Evolutionary conservation across 2,888 invertebrate genomes (phyloP).

Genomic region (Pterostichus niger): DNA sequence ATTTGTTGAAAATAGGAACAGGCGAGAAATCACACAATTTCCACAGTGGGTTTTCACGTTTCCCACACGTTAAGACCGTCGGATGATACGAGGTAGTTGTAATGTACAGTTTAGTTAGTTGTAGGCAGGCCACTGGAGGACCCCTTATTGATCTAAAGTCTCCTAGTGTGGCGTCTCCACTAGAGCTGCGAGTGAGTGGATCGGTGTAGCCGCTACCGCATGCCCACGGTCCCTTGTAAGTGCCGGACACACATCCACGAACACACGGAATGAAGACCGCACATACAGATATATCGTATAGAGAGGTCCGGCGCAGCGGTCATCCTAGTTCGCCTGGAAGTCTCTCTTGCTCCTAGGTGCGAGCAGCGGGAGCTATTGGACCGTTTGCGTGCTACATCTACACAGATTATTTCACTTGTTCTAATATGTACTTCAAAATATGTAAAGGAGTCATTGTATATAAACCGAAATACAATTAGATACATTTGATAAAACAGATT

Average conservation of each 20-base stretch:
- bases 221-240: conserved; percentile 46
- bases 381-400: background rate
- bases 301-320: background rate
- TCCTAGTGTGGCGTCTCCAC: conserved; percentile 20
- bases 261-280: conserved; percentile 31
- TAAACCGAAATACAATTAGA: background rate
- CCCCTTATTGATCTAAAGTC: conserved; percentile 63
- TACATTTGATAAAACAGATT: no score
- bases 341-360: background rate
- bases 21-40: conserved; percentile 39
- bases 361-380: background rate
- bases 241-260: conserved; percentile 46
- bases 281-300: conserved; percentile 27
- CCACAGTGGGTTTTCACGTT: conserved; percentile 35
- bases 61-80: conserved; percentile 52
- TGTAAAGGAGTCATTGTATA: no score
- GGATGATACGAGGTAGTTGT: conserved; percentile 45
- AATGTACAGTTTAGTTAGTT: conserved; percentile 57
- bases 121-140: conserved; percentile 58
- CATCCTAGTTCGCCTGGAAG: background rate
- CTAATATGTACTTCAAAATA: background rate
- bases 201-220: conserved; percentile 30
- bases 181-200: conserved; percentile 31
- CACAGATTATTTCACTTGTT: background rate
- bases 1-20: background rate